Evolutionary conservation across 1,140 invertebrate genomes (phyloP), one percentile per base, ranked within the genome.

Genomic region (Camponotus floridanus): DNA sequence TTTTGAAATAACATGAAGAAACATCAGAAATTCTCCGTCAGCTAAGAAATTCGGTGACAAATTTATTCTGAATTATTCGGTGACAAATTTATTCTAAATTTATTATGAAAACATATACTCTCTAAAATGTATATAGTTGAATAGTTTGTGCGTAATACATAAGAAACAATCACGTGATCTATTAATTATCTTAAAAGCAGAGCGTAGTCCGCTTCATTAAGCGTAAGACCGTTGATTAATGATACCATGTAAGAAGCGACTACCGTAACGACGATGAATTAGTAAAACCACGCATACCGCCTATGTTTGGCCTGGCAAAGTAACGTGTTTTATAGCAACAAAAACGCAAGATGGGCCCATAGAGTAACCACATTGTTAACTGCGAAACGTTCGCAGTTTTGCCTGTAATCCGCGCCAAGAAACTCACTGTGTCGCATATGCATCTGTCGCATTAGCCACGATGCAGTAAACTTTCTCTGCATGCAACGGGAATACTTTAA

Each of bases 121-220:
- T 15, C 3, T 39, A 45, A 45, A 45, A 45, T 13, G 9, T 18
- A 39, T 26, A 55, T 26, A 68, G 2, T 33, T 48, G 11, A 8
- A 7, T 21, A 3, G 11, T 81, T 73, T 73, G 39, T 55, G 18
- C 18, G 36, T 81, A 26, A 73, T 68, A 18, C 55, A 55, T 73
- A 83, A 83, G 79, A 83, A 83, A 83, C 57, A 83, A 83, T 83
- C 57, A 61, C 31, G 26, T 13, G 62, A 74, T 74, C 39, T 83
- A 83, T 83, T 80, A 80, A 80, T 80, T 83, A 83, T 83, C 79
- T 83, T 83, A 83, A 83, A 83, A 83, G 79, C 79, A 21, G 39
- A n/a, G 55, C 39, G 13, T 74, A 74, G 79, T 73, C 21, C 39
- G 68, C 68, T 83, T 83, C 79, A 83, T 83, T 83, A 83, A 83